phyloP scores from a whole-genome alignment of 2,797 vertebrate genomes.

The Sebastiscus albofasciatus region DNA sequence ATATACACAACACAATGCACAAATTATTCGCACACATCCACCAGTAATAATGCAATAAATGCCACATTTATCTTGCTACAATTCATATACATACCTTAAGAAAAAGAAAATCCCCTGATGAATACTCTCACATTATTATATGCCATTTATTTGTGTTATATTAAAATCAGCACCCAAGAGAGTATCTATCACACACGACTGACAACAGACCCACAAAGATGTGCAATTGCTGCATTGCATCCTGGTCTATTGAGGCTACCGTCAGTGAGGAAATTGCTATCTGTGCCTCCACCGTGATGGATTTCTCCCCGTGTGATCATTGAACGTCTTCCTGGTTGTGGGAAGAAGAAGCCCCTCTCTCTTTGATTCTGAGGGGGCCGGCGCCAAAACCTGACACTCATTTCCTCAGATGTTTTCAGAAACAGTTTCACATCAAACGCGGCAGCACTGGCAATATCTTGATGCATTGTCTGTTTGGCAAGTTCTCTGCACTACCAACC shows the following conservation, averaged over 20 bases:
- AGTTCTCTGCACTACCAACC: background rate
- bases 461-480: constrained; percentile 6
- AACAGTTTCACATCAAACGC: constrained; percentile 10
- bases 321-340: background rate
- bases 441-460: background rate
- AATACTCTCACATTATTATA: background rate
- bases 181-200: background rate
- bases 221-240: constrained; percentile 41
- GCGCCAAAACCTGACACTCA: background rate
- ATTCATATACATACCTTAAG: background rate
- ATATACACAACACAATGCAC: background rate
- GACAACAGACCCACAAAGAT: constrained; percentile 9
- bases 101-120: background rate
- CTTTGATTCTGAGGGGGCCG: constrained; percentile 15
- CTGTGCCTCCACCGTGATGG: constrained; percentile 31
- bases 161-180: background rate
- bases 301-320: constrained; percentile 36
- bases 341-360: constrained; percentile 1
- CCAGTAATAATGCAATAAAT: background rate
- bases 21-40: background rate
- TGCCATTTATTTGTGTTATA: background rate
- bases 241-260: constrained; percentile 34
- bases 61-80: background rate
- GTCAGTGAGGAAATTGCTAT: constrained; percentile 29
- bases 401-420: constrained; percentile 5